phyloP scores from a whole-genome alignment of 2,797 vertebrate species.

The Apogon talboti region DNA sequence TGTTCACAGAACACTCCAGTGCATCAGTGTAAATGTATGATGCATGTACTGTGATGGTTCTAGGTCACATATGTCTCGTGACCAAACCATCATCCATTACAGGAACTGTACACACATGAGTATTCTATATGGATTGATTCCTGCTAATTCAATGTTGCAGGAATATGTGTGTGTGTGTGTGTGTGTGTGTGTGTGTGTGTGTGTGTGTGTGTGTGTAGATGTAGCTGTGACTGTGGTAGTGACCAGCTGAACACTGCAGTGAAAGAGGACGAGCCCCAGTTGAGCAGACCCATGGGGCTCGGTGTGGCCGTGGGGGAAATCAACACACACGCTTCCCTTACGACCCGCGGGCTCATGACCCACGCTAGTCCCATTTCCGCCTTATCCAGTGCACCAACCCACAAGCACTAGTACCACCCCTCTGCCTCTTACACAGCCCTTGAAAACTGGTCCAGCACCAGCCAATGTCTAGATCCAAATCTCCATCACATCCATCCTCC shows the following conservation, averaged over 20 bases:
- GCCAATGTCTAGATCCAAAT: slow-evolving; percentile 37
- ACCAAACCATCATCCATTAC: slow-evolving; percentile 37
- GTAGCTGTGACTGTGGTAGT: slow-evolving; percentile 45
- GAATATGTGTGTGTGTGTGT: slow-evolving; percentile 16
- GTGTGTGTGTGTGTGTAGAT: slow-evolving; percentile 21
- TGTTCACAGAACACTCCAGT: slow-evolving; percentile 36
- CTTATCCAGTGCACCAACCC: slow-evolving; percentile 21
- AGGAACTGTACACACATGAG: slow-evolving; percentile 26
- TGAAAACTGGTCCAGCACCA: slow-evolving; percentile 25
- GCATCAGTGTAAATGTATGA: slow-evolving; percentile 40
- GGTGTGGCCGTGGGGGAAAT: slow-evolving; percentile 18
- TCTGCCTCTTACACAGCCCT: slow-evolving; percentile 1
- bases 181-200: slow-evolving; percentile 28
- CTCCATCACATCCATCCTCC: slow-evolving; percentile 61
- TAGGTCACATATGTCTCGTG: slow-evolving; percentile 55
- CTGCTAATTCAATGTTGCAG: slow-evolving; percentile 21
- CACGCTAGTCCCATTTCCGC: slow-evolving; percentile 17
- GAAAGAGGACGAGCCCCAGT: slow-evolving; percentile 74
- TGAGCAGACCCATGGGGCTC: slow-evolving; percentile 56
- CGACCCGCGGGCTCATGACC: slow-evolving; percentile 23
- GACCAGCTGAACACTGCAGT: slow-evolving; percentile 72
- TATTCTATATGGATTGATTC: slow-evolving; percentile 1
- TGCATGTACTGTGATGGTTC: slow-evolving; percentile 55
- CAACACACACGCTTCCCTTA: slow-evolving; percentile 7
- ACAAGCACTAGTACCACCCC: slow-evolving; percentile 11